phyloP scores from a whole-genome alignment of 2,113 vertebrate genomes.

The Nyctereutes procyonoides region DNA sequence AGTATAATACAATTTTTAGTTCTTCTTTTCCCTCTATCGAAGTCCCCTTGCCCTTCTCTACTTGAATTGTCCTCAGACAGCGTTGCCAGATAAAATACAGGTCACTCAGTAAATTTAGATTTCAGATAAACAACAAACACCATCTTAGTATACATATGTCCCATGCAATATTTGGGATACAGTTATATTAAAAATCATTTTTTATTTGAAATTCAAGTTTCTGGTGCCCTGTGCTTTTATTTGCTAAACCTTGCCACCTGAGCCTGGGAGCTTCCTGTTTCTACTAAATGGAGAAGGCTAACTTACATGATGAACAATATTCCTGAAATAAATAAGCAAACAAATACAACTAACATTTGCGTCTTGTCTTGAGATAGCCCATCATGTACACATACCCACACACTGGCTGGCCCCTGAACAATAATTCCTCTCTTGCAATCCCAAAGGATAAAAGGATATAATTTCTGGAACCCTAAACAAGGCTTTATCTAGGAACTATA shows the following conservation, averaged over 20 bases:
- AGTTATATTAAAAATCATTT: neutral
- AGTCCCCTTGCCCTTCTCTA: neutral
- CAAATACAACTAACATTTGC: neutral
- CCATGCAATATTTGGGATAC: neutral
- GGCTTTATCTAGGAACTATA: neutral
- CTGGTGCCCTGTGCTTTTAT: neutral
- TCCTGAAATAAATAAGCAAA: neutral
- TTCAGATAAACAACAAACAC: slow-evolving; percentile 6
- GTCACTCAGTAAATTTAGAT: neutral
- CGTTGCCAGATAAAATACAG: neutral
- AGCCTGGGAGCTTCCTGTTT: neutral
- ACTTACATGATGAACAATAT: neutral
- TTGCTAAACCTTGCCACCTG: neutral
- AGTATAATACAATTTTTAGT: neutral
- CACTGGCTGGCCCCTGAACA: neutral
- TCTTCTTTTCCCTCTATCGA: neutral
- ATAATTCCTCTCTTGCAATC: neutral
- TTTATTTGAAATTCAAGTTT: slow-evolving; percentile 42
- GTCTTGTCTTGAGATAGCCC: neutral
- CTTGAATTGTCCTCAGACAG: neutral
- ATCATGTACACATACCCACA: too few species aligned
- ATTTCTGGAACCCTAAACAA: neutral
- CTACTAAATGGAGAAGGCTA: neutral
- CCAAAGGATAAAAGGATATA: neutral
- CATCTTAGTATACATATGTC: neutral